Conservation (phyloP, 2,113 vertebrate genomes). For the Chaetodon trifascialis region DNA sequence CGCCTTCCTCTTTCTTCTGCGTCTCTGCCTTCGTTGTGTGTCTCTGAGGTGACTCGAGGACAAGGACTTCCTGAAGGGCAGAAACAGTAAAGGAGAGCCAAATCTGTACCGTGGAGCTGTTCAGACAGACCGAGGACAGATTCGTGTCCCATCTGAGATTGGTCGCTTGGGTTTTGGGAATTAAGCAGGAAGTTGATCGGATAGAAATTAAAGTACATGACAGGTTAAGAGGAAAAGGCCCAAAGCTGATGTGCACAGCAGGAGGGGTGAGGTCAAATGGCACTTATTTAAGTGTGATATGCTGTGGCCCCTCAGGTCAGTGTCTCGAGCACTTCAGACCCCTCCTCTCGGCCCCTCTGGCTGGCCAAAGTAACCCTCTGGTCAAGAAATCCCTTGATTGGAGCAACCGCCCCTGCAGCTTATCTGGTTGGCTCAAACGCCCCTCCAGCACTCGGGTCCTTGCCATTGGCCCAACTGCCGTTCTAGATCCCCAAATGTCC, state of each 20-base stretch:
- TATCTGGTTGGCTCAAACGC: too few species aligned
- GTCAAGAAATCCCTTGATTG: neutral
- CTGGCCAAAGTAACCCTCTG: neutral
- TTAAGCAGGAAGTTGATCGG: neutral
- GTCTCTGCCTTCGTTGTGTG: neutral
- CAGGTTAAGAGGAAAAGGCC: neutral
- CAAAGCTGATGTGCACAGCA: neutral
- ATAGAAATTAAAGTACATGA: conserved; percentile 15
- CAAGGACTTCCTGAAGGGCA: conserved; percentile 17
- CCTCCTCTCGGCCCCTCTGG: too few species aligned
- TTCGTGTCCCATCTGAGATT: neutral
- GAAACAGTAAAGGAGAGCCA: neutral
- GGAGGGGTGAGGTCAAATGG: neutral
- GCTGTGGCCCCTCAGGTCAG: neutral
- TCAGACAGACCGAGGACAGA: neutral
- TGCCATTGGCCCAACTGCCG: neutral
- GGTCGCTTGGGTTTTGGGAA: conserved; percentile 34
- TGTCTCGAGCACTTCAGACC: too few species aligned
- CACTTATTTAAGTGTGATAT: neutral
- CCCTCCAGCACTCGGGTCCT: neutral
- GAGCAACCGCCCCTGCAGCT: neutral
- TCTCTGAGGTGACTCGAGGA: conserved; percentile 26
- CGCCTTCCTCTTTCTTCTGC: neutral
- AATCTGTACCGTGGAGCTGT: conserved; percentile 5
- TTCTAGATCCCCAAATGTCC: neutral